phyloP scores from a whole-genome alignment of 2,797 vertebrate species.

The Eupleurogrammus muticus region DNA sequence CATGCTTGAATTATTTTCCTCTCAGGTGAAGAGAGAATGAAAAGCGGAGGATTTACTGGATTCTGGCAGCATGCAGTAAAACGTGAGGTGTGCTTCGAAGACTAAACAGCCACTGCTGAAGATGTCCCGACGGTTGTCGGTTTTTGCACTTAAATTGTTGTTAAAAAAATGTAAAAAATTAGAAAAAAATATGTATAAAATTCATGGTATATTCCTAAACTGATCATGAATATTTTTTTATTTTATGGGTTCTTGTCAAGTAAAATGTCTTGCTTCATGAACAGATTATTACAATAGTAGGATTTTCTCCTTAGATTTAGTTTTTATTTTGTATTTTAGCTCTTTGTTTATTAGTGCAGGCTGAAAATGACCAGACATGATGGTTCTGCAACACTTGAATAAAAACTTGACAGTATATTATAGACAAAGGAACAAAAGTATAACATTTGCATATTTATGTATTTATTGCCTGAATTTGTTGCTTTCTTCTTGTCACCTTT shows the following conservation, averaged over 20 bases:
- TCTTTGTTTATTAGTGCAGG: too few species aligned
- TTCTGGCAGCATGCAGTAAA: constrained; percentile 58
- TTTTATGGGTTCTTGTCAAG: too few species aligned
- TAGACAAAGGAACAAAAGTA: constrained; percentile 13
- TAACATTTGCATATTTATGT: constrained; percentile 7
- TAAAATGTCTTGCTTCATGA: too few species aligned
- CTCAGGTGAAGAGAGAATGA: background rate
- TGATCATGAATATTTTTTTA: too few species aligned
- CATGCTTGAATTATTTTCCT: background rate
- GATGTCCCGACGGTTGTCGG: constrained; percentile 36
- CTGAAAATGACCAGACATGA: constrained; percentile 31
- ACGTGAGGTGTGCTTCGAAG: constrained; percentile 60
- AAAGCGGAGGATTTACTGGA: constrained; percentile 48
- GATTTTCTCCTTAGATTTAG: too few species aligned
- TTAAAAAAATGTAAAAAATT: too few species aligned
- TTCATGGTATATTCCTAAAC: too few species aligned
- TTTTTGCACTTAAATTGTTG: background rate
- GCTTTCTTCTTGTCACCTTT: background rate
- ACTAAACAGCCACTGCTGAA: constrained; percentile 48
- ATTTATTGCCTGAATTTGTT: background rate
- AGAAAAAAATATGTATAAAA: too few species aligned
- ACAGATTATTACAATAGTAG: too few species aligned
- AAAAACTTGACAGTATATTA: constrained; percentile 20
- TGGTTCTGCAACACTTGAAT: constrained; percentile 43
- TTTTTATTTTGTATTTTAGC: too few species aligned